Base-by-base conservation (phyloP, 1,140 invertebrate genomes). In the Zaprionus tsacasi region DNA sequence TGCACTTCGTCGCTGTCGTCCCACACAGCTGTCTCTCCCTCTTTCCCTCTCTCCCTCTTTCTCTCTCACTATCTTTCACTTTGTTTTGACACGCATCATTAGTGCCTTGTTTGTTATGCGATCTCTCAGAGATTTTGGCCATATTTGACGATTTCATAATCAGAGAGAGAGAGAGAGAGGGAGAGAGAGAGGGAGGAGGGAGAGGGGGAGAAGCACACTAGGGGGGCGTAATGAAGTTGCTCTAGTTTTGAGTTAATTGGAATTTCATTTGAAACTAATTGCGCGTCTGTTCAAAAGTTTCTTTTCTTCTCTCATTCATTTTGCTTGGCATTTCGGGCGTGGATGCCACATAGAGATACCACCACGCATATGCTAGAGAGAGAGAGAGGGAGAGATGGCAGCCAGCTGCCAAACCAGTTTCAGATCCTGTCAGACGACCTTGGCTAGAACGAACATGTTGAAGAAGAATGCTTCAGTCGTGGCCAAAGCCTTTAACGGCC, bases 101-200 rank as follows among this genome's bases (percentile, higher is more conserved):
- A 87, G 83, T 70, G 77, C 63, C 77, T 79, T 71, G 83, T 70
- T 87, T 88, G 80, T 83, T 88, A 87, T 88, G 80, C 73, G 80
- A 82, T 80, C 77, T 82, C 73, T 55, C 68, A 70, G 80, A 83
- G 43, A 59, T 65, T 88, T 88, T 80, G 77, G 45, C 67, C 57
- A 72, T 74, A 65, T 64, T 88, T 58, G 45, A 52, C 15, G 61
- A 77, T 86, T 86, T 86, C 82, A 82, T 86, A 17, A 63, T 50
- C 52, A 21, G 63, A 61, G 56, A 56, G 27, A 52, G 38, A 17
- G n/a, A 43, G n/a, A 15, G n/a, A 8, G 38, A 40, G 13, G 0
- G 38, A n/a, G 13, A 40, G 6, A 2, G 13, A 40, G 13, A 3
- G 27, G 27, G 27, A 0, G 3, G 27, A 30, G n/a, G 38, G n/a